phyloP scores from a whole-genome alignment of 1,140 invertebrate genomes.

The Leptinotarsa undecemlineata region DNA sequence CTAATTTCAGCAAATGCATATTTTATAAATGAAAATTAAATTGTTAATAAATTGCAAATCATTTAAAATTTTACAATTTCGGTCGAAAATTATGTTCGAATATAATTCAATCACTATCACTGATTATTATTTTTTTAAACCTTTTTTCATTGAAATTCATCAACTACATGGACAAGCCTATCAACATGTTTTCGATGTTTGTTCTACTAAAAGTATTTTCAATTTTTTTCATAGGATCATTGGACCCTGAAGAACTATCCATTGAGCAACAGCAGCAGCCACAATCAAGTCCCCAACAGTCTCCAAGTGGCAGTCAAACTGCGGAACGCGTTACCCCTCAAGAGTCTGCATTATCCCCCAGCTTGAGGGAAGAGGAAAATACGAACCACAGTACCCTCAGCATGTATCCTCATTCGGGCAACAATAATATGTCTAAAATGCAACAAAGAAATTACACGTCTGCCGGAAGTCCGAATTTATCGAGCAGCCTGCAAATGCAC shows the following conservation, averaged over 20 bases:
- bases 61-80: too few species aligned
- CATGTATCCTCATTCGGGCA: constrained; percentile 62
- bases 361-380: constrained; percentile 73
- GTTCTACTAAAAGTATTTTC: background rate
- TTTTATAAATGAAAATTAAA: too few species aligned
- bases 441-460: constrained; percentile 52
- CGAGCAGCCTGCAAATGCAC: constrained; percentile 46
- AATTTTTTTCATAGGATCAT: constrained; percentile 65
- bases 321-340: constrained; percentile 57
- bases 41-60: too few species aligned
- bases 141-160: too few species aligned
- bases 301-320: constrained; percentile 48
- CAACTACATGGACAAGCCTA: too few species aligned
- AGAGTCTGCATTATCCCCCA: constrained; percentile 56
- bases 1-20: background rate
- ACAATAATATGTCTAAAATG: constrained; percentile 56
- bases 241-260: constrained; percentile 76
- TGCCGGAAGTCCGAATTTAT: constrained; percentile 46
- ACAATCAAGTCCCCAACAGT: constrained; percentile 51
- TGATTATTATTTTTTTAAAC: too few species aligned
- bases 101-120: background rate
- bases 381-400: constrained; percentile 69
- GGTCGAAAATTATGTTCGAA: too few species aligned
- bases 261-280: constrained; percentile 58
- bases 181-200: too few species aligned